Conservation (phyloP, 2,888 invertebrate species). For the Boloria selene region DNA sequence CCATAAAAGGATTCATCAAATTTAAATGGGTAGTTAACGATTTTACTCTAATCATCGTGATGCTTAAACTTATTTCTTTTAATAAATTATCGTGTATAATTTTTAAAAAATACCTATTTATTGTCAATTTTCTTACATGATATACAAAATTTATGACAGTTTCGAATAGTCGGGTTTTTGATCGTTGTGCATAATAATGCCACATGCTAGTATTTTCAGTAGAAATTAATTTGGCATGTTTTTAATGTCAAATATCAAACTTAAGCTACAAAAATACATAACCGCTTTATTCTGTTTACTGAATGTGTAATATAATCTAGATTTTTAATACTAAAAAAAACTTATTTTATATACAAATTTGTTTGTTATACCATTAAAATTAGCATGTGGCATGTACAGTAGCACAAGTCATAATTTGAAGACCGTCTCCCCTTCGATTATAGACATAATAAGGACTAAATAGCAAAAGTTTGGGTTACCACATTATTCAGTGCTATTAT, state of each 20-base stretch:
- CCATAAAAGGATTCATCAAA: constrained; percentile 4
- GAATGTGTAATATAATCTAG: too few relatives aligned
- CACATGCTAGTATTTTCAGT: constrained; percentile 22
- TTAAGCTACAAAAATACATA: too few relatives aligned
- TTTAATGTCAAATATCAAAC: too few relatives aligned
- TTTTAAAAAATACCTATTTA: neutral
- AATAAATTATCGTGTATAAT: neutral
- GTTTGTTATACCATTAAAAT: too few relatives aligned
- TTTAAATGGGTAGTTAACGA: neutral
- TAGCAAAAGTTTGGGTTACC: neutral
- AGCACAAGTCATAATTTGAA: neutral
- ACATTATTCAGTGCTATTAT: neutral
- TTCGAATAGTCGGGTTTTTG: too few relatives aligned
- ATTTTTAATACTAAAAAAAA: too few relatives aligned
- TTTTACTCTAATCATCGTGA: neutral
- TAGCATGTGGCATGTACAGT: constrained; percentile 17
- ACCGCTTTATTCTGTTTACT: too few relatives aligned
- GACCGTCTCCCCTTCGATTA: neutral
- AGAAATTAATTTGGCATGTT: neutral
- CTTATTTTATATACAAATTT: too few relatives aligned
- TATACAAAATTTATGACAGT: neutral
- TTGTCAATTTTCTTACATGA: neutral
- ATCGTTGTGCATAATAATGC: constrained; percentile 3
- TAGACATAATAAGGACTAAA: neutral
- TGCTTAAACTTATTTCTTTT: neutral